These are phyloP conservation scores for Caenorhabditis imperialis DNA, from an alignment of 2,888 invertebrate genomes.

Conservation along the genomic window DNA sequence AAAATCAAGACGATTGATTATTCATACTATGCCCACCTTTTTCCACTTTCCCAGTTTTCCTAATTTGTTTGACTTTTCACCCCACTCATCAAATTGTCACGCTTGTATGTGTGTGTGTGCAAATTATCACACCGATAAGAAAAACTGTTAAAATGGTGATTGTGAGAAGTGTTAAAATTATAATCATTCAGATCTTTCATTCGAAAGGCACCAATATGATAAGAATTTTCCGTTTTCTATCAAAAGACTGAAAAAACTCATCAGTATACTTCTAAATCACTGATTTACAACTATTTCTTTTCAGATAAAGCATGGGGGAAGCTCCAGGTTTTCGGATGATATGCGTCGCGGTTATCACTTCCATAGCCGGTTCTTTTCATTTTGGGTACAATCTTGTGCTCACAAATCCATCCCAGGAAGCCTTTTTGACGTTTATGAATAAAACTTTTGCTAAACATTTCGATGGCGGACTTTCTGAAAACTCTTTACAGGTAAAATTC, in stretches of 20 bases:
- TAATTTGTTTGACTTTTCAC: conserved; percentile 3
- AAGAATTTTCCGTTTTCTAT: conserved; percentile 19
- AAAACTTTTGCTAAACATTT: conserved; percentile 56
- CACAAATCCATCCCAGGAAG: conserved; percentile 70
- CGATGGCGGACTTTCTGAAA: conserved; percentile 44
- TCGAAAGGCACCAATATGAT: conserved; percentile 35
- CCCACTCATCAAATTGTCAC: conserved; percentile 44
- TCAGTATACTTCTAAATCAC: no score
- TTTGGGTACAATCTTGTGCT: conserved; percentile 71
- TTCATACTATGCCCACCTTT: no score
- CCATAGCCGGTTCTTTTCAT: conserved; percentile 70
- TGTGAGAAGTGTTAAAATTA: conserved; percentile 31
- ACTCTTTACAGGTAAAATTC: conserved; percentile 50
- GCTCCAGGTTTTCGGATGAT: conserved; percentile 59
- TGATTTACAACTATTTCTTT: no score
- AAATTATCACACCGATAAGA: conserved; percentile 26
- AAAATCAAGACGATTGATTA: no score
- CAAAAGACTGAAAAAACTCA: no score
- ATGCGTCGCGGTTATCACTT: conserved; percentile 56
- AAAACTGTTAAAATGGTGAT: conserved; percentile 2
- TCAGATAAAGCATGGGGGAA: conserved; percentile 18
- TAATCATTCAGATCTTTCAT: conserved; percentile 39
- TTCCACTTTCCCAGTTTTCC: conserved; percentile 8
- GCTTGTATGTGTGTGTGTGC: conserved; percentile 27
- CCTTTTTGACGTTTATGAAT: conserved; percentile 68